Evolutionary conservation across 2,888 invertebrate genomes (phyloP).

Genomic region (Euzophera pinguis): DNA sequence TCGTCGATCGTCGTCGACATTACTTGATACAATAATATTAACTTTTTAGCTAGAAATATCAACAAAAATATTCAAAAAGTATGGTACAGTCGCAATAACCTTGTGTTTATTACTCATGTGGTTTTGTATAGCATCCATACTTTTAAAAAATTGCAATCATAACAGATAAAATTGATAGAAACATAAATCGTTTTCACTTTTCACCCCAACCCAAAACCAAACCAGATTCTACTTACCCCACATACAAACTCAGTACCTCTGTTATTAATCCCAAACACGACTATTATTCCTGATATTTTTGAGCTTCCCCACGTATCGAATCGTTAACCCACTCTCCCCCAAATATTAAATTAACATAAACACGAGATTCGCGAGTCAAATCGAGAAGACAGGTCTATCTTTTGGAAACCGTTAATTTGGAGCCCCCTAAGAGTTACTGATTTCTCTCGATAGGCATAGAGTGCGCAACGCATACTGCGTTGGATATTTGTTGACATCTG

Average conservation of each 20-base stretch:
- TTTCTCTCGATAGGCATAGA: background rate
- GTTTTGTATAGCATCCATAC: no score
- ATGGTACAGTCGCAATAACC: no score
- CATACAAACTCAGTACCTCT: background rate
- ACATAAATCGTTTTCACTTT: background rate
- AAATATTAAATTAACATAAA: slow-evolving; percentile 73
- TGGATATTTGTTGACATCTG: no score
- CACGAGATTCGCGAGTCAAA: slow-evolving; percentile 59
- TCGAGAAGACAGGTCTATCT: slow-evolving; percentile 65
- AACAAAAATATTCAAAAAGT: no score
- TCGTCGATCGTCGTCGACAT: no score
- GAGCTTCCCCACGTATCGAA: slow-evolving; percentile 18
- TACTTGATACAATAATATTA: no score
- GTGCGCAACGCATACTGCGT: background rate
- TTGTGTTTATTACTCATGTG: no score
- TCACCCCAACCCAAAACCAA: background rate
- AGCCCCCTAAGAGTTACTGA: background rate
- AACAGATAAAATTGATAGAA: background rate
- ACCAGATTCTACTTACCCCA: slow-evolving; percentile 4
- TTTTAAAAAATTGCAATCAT: no score
- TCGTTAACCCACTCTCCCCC: slow-evolving; percentile 25
- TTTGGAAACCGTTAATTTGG: slow-evolving; percentile 69
- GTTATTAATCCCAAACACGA: slow-evolving; percentile 9
- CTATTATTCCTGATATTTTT: slow-evolving; percentile 15
- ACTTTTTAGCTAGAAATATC: no score